Base-by-base conservation (phyloP, 2,113 vertebrate species). In the Pteruthius melanotis region DNA sequence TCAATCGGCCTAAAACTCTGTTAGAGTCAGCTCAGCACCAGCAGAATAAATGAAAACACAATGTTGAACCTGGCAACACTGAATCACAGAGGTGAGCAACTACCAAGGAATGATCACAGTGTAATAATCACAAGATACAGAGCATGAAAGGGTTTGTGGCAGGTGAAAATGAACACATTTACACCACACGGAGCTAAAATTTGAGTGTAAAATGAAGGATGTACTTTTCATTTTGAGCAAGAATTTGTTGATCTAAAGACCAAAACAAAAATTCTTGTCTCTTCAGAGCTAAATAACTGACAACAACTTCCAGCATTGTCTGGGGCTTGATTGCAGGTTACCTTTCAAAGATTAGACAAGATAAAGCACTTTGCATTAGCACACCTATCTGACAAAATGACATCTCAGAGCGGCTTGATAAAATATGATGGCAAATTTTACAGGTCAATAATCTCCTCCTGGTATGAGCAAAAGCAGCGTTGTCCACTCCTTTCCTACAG, bases 361-460 rank as follows among this genome's bases (percentile, higher is more conserved):
- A 93, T 52, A 92, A 94, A 90, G 70, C 79, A 90, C 72, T 49
- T 49, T 15, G 40, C 37, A 37, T 71, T 83, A 81, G 28, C 52
- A 27, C 63, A 77, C 47, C 60, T 45, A 63, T 47, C 78, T 77
- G 63, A 79, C 65, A 89, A 79, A 78, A 85, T 42, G 71, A 94
- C 71, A 92, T 56, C 71, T 83, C 42, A 50, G 45, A 85, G 12
- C 7, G 17, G 21, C 47, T 91, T 50, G 45, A 68, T 94, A 93
- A 94, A 92, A 94, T 90, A 92, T 10, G 61, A 81, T 18, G 57
- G 56, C 8, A 76, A 75, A 71, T 91, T 87, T 93, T 61, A 78
- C 69, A 95, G 66, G 69, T 84, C 52, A 31, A 88, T 78, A 89
- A 92, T 74, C 90, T 94, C 90, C 54, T 49, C 93, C 94, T 83